phyloP scores from a whole-genome alignment of 2,888 invertebrate genomes.

The Cenopis cana region DNA sequence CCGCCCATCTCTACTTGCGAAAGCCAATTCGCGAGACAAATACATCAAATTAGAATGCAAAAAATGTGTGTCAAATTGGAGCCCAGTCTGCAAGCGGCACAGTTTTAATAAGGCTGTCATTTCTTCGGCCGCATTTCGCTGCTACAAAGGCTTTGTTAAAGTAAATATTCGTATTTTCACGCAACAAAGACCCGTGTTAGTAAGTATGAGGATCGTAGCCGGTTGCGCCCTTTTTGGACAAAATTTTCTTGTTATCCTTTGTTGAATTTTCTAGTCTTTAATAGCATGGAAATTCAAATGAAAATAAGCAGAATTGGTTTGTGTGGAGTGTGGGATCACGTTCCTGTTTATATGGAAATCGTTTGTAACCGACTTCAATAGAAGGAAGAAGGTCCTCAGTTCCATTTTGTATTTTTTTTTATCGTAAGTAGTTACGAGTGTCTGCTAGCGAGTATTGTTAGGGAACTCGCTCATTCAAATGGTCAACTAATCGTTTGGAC shows the following conservation, averaged over 20 bases:
- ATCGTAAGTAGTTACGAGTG: too few species aligned
- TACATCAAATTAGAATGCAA: not conserved
- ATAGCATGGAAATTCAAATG: constrained; percentile 21
- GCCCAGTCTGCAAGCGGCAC: constrained; percentile 22
- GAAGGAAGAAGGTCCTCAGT: not conserved
- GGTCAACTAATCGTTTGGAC: too few species aligned
- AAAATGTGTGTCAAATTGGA: not conserved
- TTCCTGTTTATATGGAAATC: not conserved
- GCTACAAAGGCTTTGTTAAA: constrained; percentile 23
- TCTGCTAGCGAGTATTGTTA: too few species aligned
- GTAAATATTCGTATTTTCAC: constrained; percentile 15
- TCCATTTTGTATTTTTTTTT: too few species aligned
- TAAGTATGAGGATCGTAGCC: not conserved
- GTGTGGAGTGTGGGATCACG: constrained; percentile 45
- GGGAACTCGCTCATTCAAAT: too few species aligned
- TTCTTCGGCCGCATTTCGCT: constrained; percentile 28
- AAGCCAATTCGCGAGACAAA: not conserved
- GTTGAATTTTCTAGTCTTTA: constrained; percentile 24
- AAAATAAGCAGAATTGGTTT: constrained; percentile 17
- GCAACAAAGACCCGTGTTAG: not conserved
- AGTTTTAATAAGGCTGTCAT: constrained; percentile 33
- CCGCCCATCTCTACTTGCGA: not conserved
- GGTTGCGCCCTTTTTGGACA: not conserved
- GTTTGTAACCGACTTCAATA: not conserved
- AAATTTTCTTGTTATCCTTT: constrained; percentile 11